phyloP scores from a whole-genome alignment of 2,797 vertebrate species.

The Brachyalestes nurse region DNA sequence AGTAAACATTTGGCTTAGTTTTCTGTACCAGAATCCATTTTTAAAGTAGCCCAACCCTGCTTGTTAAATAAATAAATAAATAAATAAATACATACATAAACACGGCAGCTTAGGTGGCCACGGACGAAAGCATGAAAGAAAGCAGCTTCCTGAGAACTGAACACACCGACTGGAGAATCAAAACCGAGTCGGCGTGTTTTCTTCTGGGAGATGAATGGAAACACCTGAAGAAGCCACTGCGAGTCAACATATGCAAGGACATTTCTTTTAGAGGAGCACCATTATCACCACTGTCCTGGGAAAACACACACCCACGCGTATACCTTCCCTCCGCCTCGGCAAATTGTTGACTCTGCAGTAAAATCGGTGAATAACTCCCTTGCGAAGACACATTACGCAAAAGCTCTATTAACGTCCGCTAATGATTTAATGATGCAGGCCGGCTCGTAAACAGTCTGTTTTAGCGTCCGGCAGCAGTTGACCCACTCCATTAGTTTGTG shows the following conservation, averaged over 20 bases:
- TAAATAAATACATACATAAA: too few species aligned
- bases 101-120: too few species aligned
- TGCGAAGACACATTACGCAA: constrained; percentile 39
- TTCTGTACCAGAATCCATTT: too few species aligned
- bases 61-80: too few species aligned
- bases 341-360: constrained; percentile 18
- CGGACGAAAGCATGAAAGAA: fast-evolving
- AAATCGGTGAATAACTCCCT: constrained; percentile 11
- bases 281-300: neutral
- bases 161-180: too few species aligned
- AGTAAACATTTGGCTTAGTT: too few species aligned
- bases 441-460: constrained; percentile 46
- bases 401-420: constrained; percentile 52
- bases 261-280: neutral
- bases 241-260: neutral
- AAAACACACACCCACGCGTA: too few species aligned
- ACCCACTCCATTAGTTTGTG: constrained; percentile 63
- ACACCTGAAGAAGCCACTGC: too few species aligned
- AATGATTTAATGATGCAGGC: constrained; percentile 71
- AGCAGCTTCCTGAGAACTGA: too few species aligned
- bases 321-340: neutral
- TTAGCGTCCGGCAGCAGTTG: constrained; percentile 58
- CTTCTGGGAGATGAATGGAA: too few species aligned
- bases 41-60: too few species aligned
- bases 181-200: too few species aligned